phyloP scores from a whole-genome alignment of 2,113 vertebrate species.

The Eretmochelys imbricata region DNA sequence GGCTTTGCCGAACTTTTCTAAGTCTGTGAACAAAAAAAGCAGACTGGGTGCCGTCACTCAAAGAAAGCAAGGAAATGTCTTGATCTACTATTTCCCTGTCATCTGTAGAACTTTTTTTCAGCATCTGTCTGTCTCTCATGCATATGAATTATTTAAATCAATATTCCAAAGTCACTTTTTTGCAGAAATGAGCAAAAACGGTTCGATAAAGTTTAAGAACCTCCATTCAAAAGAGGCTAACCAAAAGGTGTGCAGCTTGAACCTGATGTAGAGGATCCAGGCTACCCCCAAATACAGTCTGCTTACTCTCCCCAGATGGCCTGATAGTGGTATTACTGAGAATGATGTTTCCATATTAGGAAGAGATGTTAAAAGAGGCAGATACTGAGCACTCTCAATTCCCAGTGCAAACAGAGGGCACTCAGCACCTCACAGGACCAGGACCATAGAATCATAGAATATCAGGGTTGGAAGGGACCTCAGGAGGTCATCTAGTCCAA shows the following conservation, averaged over 20 bases:
- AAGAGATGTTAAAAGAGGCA: neutral
- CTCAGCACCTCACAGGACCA: neutral
- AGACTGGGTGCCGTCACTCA: neutral
- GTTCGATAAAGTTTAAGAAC: neutral
- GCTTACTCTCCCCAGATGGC: neutral
- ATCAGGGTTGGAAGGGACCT: no score
- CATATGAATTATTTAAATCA: accelerated
- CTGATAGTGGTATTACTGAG: neutral
- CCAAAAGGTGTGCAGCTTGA: neutral
- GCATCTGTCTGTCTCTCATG: accelerated
- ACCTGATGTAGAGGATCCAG: neutral
- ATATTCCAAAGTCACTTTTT: neutral
- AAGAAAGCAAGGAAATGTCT: neutral
- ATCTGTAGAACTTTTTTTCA: neutral
- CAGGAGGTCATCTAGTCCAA: no score
- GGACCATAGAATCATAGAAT: no score
- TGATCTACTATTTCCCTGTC: neutral
- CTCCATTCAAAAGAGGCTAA: neutral
- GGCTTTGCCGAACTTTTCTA: neutral
- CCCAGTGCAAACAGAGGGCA: neutral
- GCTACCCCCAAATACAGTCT: neutral
- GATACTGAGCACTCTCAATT: neutral
- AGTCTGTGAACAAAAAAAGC: neutral
- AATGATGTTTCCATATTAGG: neutral
- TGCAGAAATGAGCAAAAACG: neutral